These are phyloP conservation scores for Malthinus flaveolus DNA, from an alignment of 2,888 invertebrate genomes.

Conservation along the genomic window DNA sequence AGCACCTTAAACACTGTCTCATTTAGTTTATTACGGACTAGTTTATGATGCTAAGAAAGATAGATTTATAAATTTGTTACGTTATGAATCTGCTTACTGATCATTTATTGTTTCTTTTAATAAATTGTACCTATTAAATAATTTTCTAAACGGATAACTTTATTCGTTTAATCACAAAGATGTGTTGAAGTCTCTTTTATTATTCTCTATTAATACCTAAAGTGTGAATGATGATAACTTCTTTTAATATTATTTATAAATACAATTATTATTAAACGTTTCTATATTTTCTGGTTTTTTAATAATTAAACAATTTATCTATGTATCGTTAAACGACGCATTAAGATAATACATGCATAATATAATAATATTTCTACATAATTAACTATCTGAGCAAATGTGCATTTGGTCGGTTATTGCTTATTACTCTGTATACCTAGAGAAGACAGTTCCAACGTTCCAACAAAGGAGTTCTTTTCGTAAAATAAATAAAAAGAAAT, in stretches of 20 bases:
- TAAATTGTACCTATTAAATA: conserved; percentile 25
- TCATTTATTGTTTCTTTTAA: conserved; percentile 21
- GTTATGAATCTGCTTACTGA: conserved; percentile 21
- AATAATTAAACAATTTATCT: too few relatives aligned
- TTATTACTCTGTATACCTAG: too few relatives aligned
- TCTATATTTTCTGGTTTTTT: too few relatives aligned
- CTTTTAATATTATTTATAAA: neutral
- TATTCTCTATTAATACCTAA: conserved; percentile 16
- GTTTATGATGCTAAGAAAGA: conserved; percentile 30
- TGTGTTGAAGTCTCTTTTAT: conserved; percentile 23
- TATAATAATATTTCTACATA: too few relatives aligned
- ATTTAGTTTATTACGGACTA: conserved; percentile 44
- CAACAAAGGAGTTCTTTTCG: neutral
- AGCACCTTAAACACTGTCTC: conserved; percentile 46
- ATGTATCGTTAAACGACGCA: too few relatives aligned
- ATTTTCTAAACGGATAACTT: conserved; percentile 15
- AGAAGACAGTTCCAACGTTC: neutral
- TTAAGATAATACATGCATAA: too few relatives aligned
- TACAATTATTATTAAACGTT: too few relatives aligned
- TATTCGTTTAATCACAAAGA: conserved; percentile 15
- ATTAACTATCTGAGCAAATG: too few relatives aligned
- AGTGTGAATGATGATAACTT: conserved; percentile 10
- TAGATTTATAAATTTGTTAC: conserved; percentile 31
- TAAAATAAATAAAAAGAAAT: too few relatives aligned
- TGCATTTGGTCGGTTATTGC: too few relatives aligned